These are phyloP conservation scores for Emydoidea blandingii DNA, from an alignment of 2,797 vertebrate genomes.

Conservation along the genomic window DNA sequence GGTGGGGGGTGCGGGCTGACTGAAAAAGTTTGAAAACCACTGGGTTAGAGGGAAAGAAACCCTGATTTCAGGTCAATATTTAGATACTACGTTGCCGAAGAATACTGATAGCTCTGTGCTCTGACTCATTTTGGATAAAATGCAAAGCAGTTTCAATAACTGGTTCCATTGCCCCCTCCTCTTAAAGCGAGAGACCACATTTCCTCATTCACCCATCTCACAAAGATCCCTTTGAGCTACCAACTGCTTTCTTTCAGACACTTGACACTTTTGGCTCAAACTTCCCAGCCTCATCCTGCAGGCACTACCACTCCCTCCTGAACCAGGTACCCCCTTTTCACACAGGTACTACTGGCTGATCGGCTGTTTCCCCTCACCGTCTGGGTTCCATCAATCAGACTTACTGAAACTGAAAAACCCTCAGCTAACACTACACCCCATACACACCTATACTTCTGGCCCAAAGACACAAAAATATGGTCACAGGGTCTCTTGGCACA, in stretches of 20 bases:
- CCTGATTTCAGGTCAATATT: background rate
- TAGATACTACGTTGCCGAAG: background rate
- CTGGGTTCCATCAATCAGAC: background rate
- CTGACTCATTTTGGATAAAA: background rate
- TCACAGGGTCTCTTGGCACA: background rate
- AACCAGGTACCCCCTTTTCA: background rate
- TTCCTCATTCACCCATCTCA: background rate
- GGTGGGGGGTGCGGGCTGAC: no score
- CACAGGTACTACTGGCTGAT: accelerated
- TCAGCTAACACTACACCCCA: background rate
- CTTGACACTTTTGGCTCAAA: background rate
- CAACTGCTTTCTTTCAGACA: background rate
- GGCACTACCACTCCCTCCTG: accelerated
- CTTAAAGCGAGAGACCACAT: background rate
- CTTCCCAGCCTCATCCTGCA: background rate
- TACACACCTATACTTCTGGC: background rate
- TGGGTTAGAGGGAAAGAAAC: background rate
- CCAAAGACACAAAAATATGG: background rate
- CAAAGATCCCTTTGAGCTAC: background rate
- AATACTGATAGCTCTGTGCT: background rate
- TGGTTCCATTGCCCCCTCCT: background rate
- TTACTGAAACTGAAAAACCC: background rate
- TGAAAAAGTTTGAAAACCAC: no score
- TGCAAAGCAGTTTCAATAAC: background rate
- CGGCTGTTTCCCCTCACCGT: background rate